Base-by-base conservation (phyloP, 2,888 invertebrate genomes). In the Pachydiplax longipennis region DNA sequence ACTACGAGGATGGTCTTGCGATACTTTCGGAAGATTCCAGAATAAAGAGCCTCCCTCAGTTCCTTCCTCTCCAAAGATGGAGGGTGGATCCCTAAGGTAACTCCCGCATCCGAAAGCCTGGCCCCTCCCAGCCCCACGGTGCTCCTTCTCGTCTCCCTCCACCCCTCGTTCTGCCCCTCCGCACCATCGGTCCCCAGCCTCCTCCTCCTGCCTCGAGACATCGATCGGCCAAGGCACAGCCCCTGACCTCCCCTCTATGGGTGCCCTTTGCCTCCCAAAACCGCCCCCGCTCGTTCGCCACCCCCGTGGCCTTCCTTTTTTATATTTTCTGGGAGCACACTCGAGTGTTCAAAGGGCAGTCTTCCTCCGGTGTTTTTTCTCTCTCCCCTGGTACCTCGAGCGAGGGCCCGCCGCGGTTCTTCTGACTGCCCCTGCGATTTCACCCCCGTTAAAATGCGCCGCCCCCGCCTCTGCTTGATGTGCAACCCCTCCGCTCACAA, bases 11-110 rank as follows among this genome's bases (percentile, higher is more conserved):
- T 97, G 91, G 96, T 97, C 93, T 96, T 95, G 92, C 97, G 95
- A 94, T 97, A 97, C 92, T 96, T 95, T 94, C 97, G 96, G 94
- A 97, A 96, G 93, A 97, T 97, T 94, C 97, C 97, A 94, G 97
- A 96, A 93, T 97, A 97, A 92, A 97, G 94, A 91, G 97, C 96
- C 93, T 97, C 97, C 92, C 97, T 94, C 92, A 96, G 93, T 90
- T 96, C 96, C 94, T 97, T 97, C 92, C 97, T 94, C 95, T 92
- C 94, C 94, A 94, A 94, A 95, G 93, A 95, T 94, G 92, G 94
- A 95, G 93, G 95, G 94, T 92, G 95, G 95, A 94, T 95, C 95
- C 91, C 93, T 93, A 81, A 95, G 95, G 91, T 95, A 93, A 92
- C 94, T 94, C 81, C 93, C 94, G 94, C 94, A 94, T 92, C 93